These are phyloP conservation scores for Hermaeophaga mercurialis DNA, from an alignment of 2,888 invertebrate genomes.

Conservation along the genomic window DNA sequence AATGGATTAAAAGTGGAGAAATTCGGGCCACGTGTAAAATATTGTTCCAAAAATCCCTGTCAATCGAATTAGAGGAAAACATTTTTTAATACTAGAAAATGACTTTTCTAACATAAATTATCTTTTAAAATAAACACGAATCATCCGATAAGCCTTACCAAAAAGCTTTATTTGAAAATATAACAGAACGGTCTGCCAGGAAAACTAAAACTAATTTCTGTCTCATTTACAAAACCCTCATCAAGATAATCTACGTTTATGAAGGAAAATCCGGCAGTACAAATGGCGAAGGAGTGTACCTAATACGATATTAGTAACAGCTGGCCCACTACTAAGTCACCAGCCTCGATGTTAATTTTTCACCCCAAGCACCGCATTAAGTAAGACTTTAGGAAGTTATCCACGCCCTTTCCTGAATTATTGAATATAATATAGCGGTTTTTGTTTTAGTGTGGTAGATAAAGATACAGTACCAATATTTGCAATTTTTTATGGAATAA, in stretches of 20 bases:
- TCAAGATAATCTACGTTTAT: constrained; percentile 18
- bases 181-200: background rate
- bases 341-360: constrained; percentile 30
- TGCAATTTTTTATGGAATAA: no score
- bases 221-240: constrained; percentile 16
- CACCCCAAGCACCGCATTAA: constrained; percentile 28
- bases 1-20: no score
- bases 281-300: constrained; percentile 20
- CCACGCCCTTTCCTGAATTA: constrained; percentile 27
- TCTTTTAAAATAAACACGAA: no score
- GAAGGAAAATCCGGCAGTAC: constrained; percentile 17
- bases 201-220: constrained; percentile 6
- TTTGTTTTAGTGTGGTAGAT: constrained; percentile 8
- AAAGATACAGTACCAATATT: background rate
- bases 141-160: no score
- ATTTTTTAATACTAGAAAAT: no score
- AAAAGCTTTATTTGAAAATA: no score
- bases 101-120: no score
- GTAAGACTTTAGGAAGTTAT: constrained; percentile 29
- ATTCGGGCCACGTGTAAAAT: no score
- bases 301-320: constrained; percentile 28
- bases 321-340: constrained; percentile 26
- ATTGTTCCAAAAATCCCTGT: no score
- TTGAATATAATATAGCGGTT: constrained; percentile 26
- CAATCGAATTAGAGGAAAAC: no score